Conservation (phyloP, 2,888 invertebrate species). For the Aphodius sticticus region DNA sequence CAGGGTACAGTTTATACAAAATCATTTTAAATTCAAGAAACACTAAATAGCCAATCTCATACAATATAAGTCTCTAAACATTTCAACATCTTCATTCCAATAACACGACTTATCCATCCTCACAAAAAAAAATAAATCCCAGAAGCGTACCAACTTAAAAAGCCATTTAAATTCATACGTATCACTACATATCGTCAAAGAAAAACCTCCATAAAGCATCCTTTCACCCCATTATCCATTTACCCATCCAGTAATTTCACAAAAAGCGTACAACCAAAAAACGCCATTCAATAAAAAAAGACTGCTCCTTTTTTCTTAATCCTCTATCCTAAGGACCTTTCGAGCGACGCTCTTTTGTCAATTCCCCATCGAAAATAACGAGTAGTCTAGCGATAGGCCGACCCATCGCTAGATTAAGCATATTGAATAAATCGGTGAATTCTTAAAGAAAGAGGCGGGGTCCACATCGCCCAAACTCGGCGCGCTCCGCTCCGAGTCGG, state of each 20-base stretch:
- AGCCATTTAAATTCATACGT: no score
- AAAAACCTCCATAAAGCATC: no score
- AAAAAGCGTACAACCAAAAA: background rate
- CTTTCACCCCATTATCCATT: background rate
- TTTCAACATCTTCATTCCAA: no score
- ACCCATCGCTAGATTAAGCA: background rate
- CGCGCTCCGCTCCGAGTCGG: slow-evolving; percentile 46
- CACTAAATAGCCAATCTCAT: no score
- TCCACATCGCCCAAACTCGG: slow-evolving; percentile 43
- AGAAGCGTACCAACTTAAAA: no score
- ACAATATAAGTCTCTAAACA: no score
- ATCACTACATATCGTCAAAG: no score
- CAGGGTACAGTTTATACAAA: no score
- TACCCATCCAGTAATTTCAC: background rate
- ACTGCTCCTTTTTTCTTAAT: background rate
- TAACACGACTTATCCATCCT: no score
- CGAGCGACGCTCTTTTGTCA: background rate
- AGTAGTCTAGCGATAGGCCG: background rate
- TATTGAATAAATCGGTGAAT: background rate
- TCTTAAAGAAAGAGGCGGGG: slow-evolving; percentile 25
- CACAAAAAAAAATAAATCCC: no score
- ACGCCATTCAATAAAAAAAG: background rate
- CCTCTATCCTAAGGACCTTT: background rate
- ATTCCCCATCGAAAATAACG: background rate
- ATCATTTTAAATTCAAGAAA: no score